Evolutionary conservation across 2,888 invertebrate genomes (phyloP), one percentile per base, ranked within the genome.

Genomic region (Xestia xanthographa): DNA sequence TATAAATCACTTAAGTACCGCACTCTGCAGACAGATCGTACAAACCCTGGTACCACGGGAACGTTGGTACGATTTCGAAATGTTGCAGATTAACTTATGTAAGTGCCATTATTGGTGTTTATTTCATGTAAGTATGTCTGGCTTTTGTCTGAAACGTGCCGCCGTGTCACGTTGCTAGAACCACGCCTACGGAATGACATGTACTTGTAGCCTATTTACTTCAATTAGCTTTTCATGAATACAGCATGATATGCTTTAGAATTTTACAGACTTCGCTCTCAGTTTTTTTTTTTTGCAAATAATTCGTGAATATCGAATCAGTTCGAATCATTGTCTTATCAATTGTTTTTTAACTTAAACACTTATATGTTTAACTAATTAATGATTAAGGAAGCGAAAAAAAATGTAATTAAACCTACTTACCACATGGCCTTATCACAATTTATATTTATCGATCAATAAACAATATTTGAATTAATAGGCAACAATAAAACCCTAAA

Each of bases 141-240:
- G 38, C 3, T 65, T 45, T 56, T 56, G 8, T 65, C 68, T 71
- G 72, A 75, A 83, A 80, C 83, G 80, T 76, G 70, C 56, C 63
- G 26, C 34, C 29, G n/a, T 80, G 72, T 83, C 84, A 80, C 80
- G 76, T 83, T 83, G 63, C 38, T 60, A 45, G 22, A 69, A 48
- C 41, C 22, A 43, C 63, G 50, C 66, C 75, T 48, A 68, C 67
- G 20, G 67, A 75, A 56, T 71, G 53, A 62, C 70, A 60, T 67
- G 38, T 65, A 73, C 67, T 68, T 71, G 43, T 50, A 22, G 80
- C 50, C 71, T 66, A 80, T 83, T 83, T 73, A 53, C 67, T 68
- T 77, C 73, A 83, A 80, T 83, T 80, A 71, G 8, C 48, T 74
- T 71, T 66, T 72, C 41, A 69, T 79, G 41, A 72, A 72, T 70